phyloP scores from a whole-genome alignment of 2,113 vertebrate species.

The Misgurnus anguillicaudatus region DNA sequence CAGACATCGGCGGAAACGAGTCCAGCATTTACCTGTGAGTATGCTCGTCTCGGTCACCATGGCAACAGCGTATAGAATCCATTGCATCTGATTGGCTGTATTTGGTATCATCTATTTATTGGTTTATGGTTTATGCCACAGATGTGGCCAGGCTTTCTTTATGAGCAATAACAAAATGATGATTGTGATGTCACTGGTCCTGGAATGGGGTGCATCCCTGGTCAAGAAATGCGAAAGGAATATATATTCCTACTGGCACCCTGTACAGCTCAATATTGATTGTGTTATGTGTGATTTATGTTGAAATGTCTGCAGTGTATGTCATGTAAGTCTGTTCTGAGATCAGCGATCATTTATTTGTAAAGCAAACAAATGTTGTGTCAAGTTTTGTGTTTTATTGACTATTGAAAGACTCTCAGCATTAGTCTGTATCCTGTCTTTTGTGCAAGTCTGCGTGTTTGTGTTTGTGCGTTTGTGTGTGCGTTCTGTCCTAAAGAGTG shows the following conservation, averaged over 20 bases:
- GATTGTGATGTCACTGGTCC: too few species aligned
- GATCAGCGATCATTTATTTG: too few species aligned
- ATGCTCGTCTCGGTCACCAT: slow-evolving; percentile 39
- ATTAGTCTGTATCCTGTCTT: slow-evolving; percentile 34
- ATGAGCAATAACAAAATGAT: too few species aligned
- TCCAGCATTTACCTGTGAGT: slow-evolving; percentile 99
- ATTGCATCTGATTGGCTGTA: too few species aligned
- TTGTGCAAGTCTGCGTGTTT: slow-evolving; percentile 25
- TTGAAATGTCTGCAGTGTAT: neutral
- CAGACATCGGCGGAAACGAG: slow-evolving; percentile 96
- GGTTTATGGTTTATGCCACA: too few species aligned
- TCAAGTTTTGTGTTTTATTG: neutral
- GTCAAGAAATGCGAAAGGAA: too few species aligned
- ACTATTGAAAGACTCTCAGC: neutral
- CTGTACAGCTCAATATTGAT: neutral
- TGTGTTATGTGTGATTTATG: neutral
- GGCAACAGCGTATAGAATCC: slow-evolving; percentile 32
- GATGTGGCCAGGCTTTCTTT: too few species aligned
- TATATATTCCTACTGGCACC: too few species aligned
- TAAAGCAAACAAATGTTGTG: too few species aligned
- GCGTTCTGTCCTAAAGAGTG: slow-evolving; percentile 58
- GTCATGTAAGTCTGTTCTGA: neutral
- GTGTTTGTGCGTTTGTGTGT: slow-evolving; percentile 32
- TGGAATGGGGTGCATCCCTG: too few species aligned
- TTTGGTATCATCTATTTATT: too few species aligned